Percentiles rank a stretch among this genome's conserved stretches.
Conservation (phyloP, 2,113 vertebrate species). For the Phrynosoma blainvillii region DNA sequence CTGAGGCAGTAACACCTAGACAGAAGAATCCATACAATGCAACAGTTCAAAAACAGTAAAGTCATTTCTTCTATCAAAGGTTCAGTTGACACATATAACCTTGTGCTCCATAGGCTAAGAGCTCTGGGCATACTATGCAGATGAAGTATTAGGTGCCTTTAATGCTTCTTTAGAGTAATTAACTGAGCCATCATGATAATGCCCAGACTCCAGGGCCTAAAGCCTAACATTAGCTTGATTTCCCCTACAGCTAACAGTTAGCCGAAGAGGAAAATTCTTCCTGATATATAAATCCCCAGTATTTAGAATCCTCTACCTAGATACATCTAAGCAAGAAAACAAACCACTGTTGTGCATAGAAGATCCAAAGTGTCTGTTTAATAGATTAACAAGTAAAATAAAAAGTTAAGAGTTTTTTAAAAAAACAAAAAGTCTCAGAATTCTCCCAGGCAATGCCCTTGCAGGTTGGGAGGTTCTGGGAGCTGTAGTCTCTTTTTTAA, state of each 20-base stretch:
- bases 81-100: not conserved
- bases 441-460: too few species aligned
- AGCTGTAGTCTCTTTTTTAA: too few species aligned
- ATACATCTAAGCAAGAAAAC: not conserved
- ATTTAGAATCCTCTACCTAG: not conserved
- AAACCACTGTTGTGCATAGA: not conserved
- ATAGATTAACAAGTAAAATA: too few species aligned
- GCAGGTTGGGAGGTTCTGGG: too few species aligned
- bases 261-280: not conserved
- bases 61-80: not conserved
- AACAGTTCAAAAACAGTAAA: not conserved
- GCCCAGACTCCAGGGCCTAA: not conserved
- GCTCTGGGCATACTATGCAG: not conserved
- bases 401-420: too few species aligned
- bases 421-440: too few species aligned
- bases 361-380: not conserved
- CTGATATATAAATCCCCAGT: not conserved
- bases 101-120: not conserved
- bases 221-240: not conserved
- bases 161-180: not conserved
- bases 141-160: not conserved
- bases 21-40: not conserved
- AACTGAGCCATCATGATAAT: not conserved
- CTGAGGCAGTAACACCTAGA: conserved; percentile 86
- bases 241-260: not conserved